These are phyloP conservation scores for Gobio gobio DNA, from an alignment of 2,113 vertebrate species.

Conservation along the genomic window DNA sequence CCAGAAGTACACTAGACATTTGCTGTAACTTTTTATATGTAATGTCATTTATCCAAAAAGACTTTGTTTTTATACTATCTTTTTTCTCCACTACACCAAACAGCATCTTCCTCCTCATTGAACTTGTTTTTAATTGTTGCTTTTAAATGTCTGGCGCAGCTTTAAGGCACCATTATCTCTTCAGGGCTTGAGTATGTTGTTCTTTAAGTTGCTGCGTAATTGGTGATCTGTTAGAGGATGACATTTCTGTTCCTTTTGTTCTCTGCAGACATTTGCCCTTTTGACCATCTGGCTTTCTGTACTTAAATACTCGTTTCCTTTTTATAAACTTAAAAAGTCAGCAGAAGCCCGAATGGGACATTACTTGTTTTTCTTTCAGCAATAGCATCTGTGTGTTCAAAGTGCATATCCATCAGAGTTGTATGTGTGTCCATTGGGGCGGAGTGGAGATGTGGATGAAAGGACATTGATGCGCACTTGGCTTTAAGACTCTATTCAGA, in stretches of 20 bases:
- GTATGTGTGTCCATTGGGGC: not conserved
- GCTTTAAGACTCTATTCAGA: slow-evolving; percentile 16
- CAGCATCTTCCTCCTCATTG: not conserved
- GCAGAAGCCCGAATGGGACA: slow-evolving; percentile 34
- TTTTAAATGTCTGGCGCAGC: not conserved
- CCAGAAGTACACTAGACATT: slow-evolving; percentile 29
- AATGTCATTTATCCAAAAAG: not conserved
- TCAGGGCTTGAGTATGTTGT: not conserved
- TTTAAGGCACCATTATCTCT: not conserved
- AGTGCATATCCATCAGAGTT: slow-evolving; percentile 7
- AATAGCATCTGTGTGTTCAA: slow-evolving; percentile 1
- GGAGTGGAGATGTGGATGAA: not conserved
- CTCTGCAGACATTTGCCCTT: slow-evolving; percentile 6
- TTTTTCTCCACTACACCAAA: not conserved
- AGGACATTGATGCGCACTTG: slow-evolving; percentile 35
- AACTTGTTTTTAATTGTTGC: slow-evolving; percentile 18
- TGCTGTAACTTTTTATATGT: slow-evolving; percentile 24
- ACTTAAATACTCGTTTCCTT: slow-evolving; percentile 17
- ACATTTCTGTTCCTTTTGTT: slow-evolving; percentile 9
- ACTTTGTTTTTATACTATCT: not conserved
- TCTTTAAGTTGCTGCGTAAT: slow-evolving; percentile 1
- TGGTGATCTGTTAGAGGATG: not conserved
- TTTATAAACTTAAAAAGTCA: slow-evolving; percentile 18
- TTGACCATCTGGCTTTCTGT: not conserved
- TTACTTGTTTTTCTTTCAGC: slow-evolving; percentile 7